Evolutionary conservation across 2,888 invertebrate genomes (phyloP).

Genomic region (Agriopis marginaria): DNA sequence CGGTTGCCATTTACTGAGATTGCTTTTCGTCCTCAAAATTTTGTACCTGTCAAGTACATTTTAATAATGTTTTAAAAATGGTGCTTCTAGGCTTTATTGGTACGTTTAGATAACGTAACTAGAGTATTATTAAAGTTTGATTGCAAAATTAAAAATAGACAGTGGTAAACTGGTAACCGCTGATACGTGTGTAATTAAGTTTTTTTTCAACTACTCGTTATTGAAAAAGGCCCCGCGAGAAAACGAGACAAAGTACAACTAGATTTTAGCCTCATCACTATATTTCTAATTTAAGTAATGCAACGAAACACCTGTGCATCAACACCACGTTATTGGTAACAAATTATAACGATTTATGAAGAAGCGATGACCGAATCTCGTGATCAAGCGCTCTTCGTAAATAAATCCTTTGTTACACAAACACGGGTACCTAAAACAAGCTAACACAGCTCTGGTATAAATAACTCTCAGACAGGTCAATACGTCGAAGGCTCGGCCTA

Average conservation of each 20-base stretch:
- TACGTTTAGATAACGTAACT: too few relatives aligned
- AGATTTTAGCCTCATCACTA: background rate
- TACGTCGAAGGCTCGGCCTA: conserved; percentile 41
- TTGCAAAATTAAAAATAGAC: too few relatives aligned
- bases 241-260: background rate
- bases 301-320: background rate
- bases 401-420: conserved; percentile 17
- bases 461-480: conserved; percentile 37
- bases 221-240: background rate
- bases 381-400: conserved; percentile 9
- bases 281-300: background rate
- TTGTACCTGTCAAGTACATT: conserved; percentile 63
- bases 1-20: conserved; percentile 77
- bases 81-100: background rate
- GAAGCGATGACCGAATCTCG: background rate
- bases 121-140: too few relatives aligned
- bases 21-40: conserved; percentile 73
- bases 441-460: conserved; percentile 23
- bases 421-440: conserved; percentile 13
- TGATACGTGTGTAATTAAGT: too few relatives aligned
- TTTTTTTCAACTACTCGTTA: background rate
- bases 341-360: background rate
- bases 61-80: conserved; percentile 47
- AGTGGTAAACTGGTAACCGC: too few relatives aligned
- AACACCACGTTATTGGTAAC: background rate